Percentiles rank a stretch among this genome's conserved stretches.
Conservation (phyloP, 2,888 invertebrate genomes). For the Sabellastarte sp. region DNA sequence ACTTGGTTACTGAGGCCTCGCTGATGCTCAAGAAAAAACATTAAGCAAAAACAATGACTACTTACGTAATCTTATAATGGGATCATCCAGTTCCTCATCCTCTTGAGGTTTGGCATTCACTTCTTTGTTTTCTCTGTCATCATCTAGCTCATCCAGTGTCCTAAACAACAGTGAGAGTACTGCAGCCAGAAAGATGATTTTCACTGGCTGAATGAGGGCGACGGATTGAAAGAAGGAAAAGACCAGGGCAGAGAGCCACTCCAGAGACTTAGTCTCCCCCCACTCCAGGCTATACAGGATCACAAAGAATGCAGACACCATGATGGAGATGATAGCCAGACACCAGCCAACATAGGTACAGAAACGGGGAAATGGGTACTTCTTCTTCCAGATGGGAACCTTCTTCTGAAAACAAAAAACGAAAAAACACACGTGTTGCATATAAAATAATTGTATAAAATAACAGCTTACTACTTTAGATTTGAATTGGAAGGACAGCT, state of each 20-base stretch:
- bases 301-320: constrained; percentile 54
- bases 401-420: too few species aligned
- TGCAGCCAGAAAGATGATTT: constrained; percentile 31
- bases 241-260: constrained; percentile 56
- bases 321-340: constrained; percentile 32
- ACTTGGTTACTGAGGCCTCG: too few species aligned
- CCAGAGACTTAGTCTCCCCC: constrained; percentile 58
- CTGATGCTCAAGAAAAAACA: too few species aligned
- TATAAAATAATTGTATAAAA: too few species aligned
- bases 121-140: constrained; percentile 2
- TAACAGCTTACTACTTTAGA: too few species aligned
- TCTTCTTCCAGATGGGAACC: constrained; percentile 2
- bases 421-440: too few species aligned
- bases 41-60: neutral
- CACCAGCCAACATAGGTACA: constrained; percentile 20
- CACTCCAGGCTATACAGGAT: constrained; percentile 60
- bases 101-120: neutral
- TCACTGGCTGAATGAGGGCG: constrained; percentile 42
- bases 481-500: too few species aligned
- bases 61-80: neutral
- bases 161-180: constrained; percentile 25
- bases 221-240: constrained; percentile 43
- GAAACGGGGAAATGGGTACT: constrained; percentile 19
- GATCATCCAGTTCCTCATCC: neutral
- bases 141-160: constrained; percentile 22